phyloP scores from a whole-genome alignment of 2,888 invertebrate genomes.

The Panzeria rudis region DNA sequence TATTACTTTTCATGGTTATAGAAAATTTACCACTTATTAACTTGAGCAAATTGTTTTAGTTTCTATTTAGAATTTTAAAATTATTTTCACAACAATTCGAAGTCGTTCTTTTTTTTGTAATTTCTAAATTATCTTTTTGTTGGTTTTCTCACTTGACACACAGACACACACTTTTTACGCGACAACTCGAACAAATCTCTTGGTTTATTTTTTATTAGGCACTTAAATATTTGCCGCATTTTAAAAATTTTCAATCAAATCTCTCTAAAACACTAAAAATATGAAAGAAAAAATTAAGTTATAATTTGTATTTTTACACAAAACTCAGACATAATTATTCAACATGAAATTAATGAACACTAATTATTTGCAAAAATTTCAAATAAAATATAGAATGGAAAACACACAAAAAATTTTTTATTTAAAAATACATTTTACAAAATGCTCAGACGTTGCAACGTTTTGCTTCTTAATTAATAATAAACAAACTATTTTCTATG shows the following conservation, averaged over 20 bases:
- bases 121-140: neutral
- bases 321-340: conserved; percentile 52
- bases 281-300: neutral
- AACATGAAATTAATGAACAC: conserved; percentile 39
- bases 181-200: conserved; percentile 17
- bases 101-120: neutral
- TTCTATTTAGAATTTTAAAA: neutral
- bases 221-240: conserved; percentile 36
- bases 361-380: conserved; percentile 35
- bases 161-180: too few relatives aligned
- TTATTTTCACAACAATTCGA: neutral
- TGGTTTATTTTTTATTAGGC: neutral
- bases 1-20: too few relatives aligned
- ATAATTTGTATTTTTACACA: conserved; percentile 9
- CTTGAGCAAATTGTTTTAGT: neutral
- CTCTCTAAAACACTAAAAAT: conserved; percentile 1
- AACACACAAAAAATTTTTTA: conserved; percentile 17
- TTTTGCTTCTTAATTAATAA: conserved; percentile 34
- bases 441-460: neutral
- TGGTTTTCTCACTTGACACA: conserved; percentile 9
- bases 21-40: too few relatives aligned
- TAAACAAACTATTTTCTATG: neutral
- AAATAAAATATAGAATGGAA: neutral
- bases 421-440: conserved; percentile 54
- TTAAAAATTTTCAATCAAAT: conserved; percentile 22